These are phyloP conservation scores for Boloria euphrosyne DNA, from an alignment of 2,888 invertebrate species.

Conservation along the genomic window DNA sequence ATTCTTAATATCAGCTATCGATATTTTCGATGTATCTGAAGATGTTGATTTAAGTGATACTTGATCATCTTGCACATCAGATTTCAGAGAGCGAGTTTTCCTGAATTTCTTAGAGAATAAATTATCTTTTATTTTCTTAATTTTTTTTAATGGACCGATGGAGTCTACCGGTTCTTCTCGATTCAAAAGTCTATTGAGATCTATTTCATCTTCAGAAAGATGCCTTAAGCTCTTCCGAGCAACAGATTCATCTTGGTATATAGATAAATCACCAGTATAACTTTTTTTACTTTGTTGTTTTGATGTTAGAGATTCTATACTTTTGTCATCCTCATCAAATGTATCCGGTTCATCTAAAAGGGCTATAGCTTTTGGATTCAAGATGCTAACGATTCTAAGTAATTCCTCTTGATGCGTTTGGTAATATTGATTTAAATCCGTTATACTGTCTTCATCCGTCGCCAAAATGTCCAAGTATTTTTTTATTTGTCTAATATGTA, in stretches of 20 bases:
- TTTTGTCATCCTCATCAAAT: constrained; percentile 68
- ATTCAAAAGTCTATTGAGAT: constrained; percentile 75
- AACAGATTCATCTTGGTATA: constrained; percentile 68
- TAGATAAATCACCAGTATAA: constrained; percentile 62
- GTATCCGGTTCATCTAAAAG: constrained; percentile 67
- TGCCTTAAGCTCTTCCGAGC: constrained; percentile 66
- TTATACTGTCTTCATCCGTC: constrained; percentile 70
- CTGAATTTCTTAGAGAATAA: constrained; percentile 84
- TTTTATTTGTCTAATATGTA: constrained; percentile 69
- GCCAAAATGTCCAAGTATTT: constrained; percentile 85
- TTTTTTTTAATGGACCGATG: constrained; percentile 75
- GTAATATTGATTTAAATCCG: constrained; percentile 70
- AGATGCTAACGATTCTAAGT: constrained; percentile 62
- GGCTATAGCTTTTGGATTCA: constrained; percentile 67
- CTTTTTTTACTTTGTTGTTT: constrained; percentile 62
- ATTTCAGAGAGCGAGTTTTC: constrained; percentile 69
- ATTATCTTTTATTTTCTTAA: constrained; percentile 84
- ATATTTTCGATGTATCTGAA: constrained; percentile 74
- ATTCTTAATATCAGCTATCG: constrained; percentile 67
- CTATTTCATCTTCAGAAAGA: constrained; percentile 70
- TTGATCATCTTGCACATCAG: constrained; percentile 79
- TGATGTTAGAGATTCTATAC: constrained; percentile 47
- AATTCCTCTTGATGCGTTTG: constrained; percentile 70
- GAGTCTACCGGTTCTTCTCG: constrained; percentile 72
- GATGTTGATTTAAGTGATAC: constrained; percentile 78